Percentiles rank a stretch among this genome's conserved stretches.
Conservation (phyloP, 2,797 vertebrate genomes). For the Sebastes ruberrimus region DNA sequence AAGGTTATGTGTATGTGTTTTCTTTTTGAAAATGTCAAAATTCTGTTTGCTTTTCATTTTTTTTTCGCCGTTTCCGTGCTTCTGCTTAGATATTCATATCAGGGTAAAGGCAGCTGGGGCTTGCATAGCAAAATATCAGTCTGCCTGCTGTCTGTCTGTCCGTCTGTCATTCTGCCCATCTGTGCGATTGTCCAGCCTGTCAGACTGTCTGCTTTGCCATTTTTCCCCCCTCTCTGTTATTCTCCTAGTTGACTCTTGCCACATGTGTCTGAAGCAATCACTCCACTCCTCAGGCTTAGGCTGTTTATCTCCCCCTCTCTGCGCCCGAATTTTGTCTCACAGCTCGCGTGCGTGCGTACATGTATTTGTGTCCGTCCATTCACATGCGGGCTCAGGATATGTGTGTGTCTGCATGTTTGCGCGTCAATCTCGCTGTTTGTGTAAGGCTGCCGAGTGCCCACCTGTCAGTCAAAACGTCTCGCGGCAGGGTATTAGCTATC, state of each 20-base stretch:
- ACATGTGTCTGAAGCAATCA: slow-evolving; percentile 61
- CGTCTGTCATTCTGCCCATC: slow-evolving; percentile 42
- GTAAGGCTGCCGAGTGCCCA: slow-evolving; percentile 27
- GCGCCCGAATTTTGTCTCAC: slow-evolving; percentile 4
- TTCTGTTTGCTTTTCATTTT: slow-evolving; percentile 52
- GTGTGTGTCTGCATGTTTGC: slow-evolving; percentile 35
- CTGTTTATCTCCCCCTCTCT: slow-evolving; percentile 43
- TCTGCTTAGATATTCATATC: slow-evolving; percentile 48
- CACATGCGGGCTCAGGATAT: slow-evolving; percentile 17
- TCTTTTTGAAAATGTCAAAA: slow-evolving; percentile 55
- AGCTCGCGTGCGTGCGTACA: not conserved
- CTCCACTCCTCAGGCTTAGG: slow-evolving; percentile 41
- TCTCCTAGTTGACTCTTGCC: slow-evolving; percentile 55
- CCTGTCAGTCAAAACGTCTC: slow-evolving; percentile 67
- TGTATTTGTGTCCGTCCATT: slow-evolving; percentile 28
- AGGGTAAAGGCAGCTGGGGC: slow-evolving; percentile 28
- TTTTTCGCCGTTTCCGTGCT: not conserved
- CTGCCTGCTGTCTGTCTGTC: slow-evolving; percentile 22
- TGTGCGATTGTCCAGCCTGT: slow-evolving; percentile 47
- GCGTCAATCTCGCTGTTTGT: slow-evolving; percentile 43
- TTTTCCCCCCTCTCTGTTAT: slow-evolving; percentile 5
- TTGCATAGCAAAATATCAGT: slow-evolving; percentile 50
- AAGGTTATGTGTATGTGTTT: slow-evolving; percentile 57
- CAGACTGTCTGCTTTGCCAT: slow-evolving; percentile 36
- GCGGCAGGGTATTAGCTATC: slow-evolving; percentile 53